phyloP scores from a whole-genome alignment of 2,888 invertebrate species.

The Nomada flava region DNA sequence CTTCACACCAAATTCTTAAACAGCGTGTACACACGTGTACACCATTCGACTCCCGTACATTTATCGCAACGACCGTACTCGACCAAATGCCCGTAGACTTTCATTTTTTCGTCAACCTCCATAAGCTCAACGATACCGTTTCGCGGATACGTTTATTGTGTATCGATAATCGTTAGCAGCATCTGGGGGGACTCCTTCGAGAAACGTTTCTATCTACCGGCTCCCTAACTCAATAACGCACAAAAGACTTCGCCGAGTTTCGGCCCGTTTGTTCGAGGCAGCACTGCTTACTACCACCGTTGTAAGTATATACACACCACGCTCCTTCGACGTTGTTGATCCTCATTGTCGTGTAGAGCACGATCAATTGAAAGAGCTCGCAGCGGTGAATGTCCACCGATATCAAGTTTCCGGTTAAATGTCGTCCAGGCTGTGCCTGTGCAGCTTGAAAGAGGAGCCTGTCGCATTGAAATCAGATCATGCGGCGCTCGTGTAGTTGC shows the following conservation, averaged over 20 bases:
- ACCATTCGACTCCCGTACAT: not conserved
- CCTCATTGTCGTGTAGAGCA: constrained; percentile 68
- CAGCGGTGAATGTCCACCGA: constrained; percentile 72
- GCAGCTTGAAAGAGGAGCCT: constrained; percentile 64
- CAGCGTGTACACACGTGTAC: not conserved
- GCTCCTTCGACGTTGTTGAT: constrained; percentile 67
- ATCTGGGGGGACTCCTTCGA: constrained; percentile 4
- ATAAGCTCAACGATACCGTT: not conserved
- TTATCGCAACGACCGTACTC: not conserved
- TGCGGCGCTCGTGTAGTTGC: constrained; percentile 56
- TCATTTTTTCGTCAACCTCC: not conserved
- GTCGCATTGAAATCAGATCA: constrained; percentile 64
- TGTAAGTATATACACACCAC: not conserved
- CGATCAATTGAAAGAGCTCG: constrained; percentile 71
- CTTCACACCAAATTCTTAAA: constrained; percentile 8
- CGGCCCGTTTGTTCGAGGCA: constrained; percentile 42
- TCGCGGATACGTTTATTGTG: not conserved
- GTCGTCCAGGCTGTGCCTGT: constrained; percentile 66
- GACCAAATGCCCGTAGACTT: no score
- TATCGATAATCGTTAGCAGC: constrained; percentile 27
- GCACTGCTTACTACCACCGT: constrained; percentile 37
- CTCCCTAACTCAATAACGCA: constrained; percentile 42
- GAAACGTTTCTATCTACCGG: constrained; percentile 28
- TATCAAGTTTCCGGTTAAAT: constrained; percentile 74
- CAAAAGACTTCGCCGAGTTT: constrained; percentile 57